A percentile compares a stretch with the other conserved stretches of the same genome.
Conservation (phyloP, 2,113 vertebrate genomes). For the Muntiacus muntjak region DNA sequence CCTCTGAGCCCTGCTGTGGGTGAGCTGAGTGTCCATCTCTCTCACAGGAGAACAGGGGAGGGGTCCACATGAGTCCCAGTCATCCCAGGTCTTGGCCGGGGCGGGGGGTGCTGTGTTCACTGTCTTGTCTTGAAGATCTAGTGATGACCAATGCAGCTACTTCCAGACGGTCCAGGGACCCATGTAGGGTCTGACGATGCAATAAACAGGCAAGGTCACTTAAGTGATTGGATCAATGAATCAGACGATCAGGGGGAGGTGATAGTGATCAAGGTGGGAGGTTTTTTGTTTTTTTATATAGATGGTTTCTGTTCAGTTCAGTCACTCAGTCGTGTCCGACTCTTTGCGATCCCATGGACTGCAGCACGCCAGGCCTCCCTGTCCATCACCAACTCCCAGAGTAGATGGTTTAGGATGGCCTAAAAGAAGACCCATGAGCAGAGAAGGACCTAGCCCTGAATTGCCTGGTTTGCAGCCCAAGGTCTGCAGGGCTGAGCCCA, state of each 20-base stretch:
- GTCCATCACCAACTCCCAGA: neutral
- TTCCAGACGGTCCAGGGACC: accelerated
- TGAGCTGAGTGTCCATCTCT: neutral
- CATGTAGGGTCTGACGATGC: too few species aligned
- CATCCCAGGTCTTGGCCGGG: neutral
- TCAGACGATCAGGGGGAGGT: neutral
- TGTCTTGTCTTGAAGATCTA: neutral
- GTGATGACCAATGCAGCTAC: accelerated
- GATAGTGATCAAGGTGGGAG: neutral
- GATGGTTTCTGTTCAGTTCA: neutral
- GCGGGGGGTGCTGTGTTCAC: accelerated
- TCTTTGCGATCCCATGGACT: neutral
- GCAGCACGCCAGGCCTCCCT: neutral
- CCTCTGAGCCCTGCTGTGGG: too few species aligned
- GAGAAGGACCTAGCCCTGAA: neutral
- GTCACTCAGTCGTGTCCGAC: neutral
- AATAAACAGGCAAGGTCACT: too few species aligned
- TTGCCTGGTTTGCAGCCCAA: neutral
- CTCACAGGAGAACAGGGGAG: neutral
- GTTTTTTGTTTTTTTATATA: neutral
- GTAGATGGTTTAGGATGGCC: neutral
- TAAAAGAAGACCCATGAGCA: accelerated
- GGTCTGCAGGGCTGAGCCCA: neutral
- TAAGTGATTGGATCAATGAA: too few species aligned
- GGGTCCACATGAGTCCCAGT: neutral